Percentiles rank a stretch among this genome's conserved stretches.
Conservation (phyloP, 2,888 invertebrate genomes). For the Drosophila acutilabella region DNA sequence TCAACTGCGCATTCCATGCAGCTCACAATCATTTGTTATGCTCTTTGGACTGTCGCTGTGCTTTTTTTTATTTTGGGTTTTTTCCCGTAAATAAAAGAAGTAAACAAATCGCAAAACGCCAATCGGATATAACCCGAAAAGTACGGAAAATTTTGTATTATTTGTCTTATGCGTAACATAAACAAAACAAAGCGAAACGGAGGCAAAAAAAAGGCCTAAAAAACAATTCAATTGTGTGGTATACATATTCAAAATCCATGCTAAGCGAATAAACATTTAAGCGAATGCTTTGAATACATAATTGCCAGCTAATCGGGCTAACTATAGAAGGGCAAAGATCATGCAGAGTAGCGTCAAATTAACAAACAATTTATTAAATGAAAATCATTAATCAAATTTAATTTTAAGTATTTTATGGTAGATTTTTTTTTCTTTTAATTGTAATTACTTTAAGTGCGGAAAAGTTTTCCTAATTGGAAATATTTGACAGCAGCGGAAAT, state of each 20-base stretch:
- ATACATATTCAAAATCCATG: constrained; percentile 45
- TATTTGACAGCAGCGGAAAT: constrained; percentile 59
- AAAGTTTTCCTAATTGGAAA: constrained; percentile 52
- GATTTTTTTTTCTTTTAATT: background rate
- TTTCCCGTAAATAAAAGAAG: constrained; percentile 22
- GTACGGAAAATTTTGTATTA: constrained; percentile 26
- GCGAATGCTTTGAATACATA: constrained; percentile 38
- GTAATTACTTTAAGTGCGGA: constrained; percentile 23
- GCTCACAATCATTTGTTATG: constrained; percentile 30
- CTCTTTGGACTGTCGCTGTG: constrained; percentile 8
- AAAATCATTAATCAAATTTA: constrained; percentile 43
- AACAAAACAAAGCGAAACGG: constrained; percentile 41
- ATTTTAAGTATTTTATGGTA: constrained; percentile 21
- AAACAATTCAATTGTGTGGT: constrained; percentile 22
- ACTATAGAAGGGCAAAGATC: constrained; percentile 29
- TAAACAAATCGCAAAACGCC: constrained; percentile 47
- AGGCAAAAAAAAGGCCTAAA: constrained; percentile 7
- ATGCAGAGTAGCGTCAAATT: constrained; percentile 17
- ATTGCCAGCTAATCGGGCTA: constrained; percentile 45
- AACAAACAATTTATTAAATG: constrained; percentile 43
- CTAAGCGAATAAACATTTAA: constrained; percentile 17
- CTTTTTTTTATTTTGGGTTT: constrained; percentile 23
- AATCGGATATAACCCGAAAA: constrained; percentile 56
- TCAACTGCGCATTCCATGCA: constrained; percentile 30
- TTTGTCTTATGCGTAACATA: constrained; percentile 54